Evolutionary conservation across 2,113 vertebrate genomes (phyloP).

Genomic region (Channa argus): DNA sequence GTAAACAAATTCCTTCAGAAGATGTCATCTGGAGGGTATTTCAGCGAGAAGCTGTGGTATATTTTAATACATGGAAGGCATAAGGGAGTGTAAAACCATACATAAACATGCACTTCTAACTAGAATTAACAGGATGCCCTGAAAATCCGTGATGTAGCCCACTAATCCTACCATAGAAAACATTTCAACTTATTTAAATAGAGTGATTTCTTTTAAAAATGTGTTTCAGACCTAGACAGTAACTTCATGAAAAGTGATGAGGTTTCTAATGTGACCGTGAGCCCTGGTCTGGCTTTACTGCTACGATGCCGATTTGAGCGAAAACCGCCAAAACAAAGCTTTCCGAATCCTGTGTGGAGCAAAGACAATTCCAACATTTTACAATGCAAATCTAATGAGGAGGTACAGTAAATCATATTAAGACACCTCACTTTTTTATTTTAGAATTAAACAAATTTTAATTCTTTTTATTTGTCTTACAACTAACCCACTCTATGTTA

Average conservation of each 20-base stretch:
- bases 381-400: accelerated
- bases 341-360: background rate
- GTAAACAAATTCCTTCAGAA: no score
- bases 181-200: no score
- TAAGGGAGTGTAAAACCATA: no score
- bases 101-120: no score
- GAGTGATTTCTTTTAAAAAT: no score
- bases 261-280: conserved; percentile 49
- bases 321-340: accelerated
- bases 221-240: conserved; percentile 54
- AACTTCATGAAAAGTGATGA: background rate
- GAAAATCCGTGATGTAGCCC: no score
- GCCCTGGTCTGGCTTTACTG: conserved; percentile 66
- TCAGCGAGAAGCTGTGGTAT: no score
- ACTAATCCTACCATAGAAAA: no score
- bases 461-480: background rate
- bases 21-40: no score
- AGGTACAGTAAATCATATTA: conserved; percentile 35
- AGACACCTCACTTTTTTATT: background rate
- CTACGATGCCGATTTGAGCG: conserved; percentile 60
- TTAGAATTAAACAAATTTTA: background rate
- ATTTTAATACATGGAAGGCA: no score
- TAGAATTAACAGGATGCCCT: no score
- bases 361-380: accelerated
- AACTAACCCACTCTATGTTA: background rate